These are phyloP conservation scores for Montipora foliosa DNA, from an alignment of 64 coral and sea anemone species.

Conservation along the genomic window DNA sequence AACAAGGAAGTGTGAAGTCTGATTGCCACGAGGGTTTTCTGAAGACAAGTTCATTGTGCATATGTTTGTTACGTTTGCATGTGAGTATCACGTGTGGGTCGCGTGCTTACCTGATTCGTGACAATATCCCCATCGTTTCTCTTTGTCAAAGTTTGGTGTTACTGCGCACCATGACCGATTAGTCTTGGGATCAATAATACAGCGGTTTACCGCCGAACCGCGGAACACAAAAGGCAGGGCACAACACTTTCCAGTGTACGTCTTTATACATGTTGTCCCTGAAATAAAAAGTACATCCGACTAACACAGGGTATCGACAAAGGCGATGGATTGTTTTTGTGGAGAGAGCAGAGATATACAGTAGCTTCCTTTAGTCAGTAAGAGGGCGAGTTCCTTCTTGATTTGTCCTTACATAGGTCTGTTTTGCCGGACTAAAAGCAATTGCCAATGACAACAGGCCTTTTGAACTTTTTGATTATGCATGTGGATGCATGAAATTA, in stretches of 20 bases:
- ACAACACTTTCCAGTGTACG: conserved; percentile 65
- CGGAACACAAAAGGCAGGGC: conserved; percentile 68
- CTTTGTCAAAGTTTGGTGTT: conserved; percentile 75
- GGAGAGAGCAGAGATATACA: too few species aligned
- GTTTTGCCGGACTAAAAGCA: too few species aligned
- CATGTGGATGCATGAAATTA: too few species aligned
- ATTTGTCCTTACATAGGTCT: too few species aligned
- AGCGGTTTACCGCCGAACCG: conserved; percentile 35
- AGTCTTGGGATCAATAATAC: conserved; percentile 50
- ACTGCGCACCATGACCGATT: conserved; percentile 69
- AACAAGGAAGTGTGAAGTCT: too few species aligned
- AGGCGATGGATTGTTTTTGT: too few species aligned
- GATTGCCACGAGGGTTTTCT: too few species aligned
- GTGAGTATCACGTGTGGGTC: neutral
- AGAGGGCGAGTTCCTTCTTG: too few species aligned
- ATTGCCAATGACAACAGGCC: too few species aligned
- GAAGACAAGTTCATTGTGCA: neutral
- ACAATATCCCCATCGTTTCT: conserved; percentile 79
- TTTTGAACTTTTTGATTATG: too few species aligned
- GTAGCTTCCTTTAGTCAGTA: too few species aligned
- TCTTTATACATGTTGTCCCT: conserved; percentile 25
- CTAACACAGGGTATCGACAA: neutral
- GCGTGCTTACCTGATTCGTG: conserved; percentile 50
- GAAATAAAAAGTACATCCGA: neutral
- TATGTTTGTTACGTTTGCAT: neutral